Conservation (phyloP, 92 coral and sea anemone species). For the Palythoa caribaeorum region DNA sequence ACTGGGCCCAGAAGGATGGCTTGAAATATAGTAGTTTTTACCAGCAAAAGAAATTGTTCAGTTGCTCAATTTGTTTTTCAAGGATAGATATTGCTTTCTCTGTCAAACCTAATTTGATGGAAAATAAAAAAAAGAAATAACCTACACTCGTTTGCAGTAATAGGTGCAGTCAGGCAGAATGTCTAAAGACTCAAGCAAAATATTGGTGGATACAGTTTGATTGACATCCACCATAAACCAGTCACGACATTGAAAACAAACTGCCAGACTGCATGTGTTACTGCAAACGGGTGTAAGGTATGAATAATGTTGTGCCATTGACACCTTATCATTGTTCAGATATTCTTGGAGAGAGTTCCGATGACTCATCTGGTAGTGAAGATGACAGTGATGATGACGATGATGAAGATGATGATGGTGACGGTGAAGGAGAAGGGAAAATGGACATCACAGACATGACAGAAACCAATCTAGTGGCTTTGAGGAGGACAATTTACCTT, state of each 20-base stretch:
- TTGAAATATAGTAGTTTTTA: no score
- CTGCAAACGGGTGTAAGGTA: neutral
- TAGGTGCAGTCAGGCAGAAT: no score
- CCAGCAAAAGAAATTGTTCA: no score
- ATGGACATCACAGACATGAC: slow-evolving; percentile 96
- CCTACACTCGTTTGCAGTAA: no score
- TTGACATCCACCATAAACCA: neutral
- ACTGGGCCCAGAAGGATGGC: no score
- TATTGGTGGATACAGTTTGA: neutral
- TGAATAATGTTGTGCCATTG: neutral
- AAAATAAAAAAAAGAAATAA: no score
- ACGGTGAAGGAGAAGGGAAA: slow-evolving; percentile 70
- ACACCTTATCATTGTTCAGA: slow-evolving; percentile 47
- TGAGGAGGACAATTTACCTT: slow-evolving; percentile 92
- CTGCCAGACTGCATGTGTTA: no score
- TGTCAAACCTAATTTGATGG: no score
- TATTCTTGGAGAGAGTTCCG: slow-evolving; percentile 92
- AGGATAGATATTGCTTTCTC: no score
- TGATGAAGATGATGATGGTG: slow-evolving; percentile 76
- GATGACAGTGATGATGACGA: slow-evolving; percentile 83
- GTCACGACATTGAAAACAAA: no score
- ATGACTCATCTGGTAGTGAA: slow-evolving; percentile 75
- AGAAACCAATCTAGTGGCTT: slow-evolving; percentile 93
- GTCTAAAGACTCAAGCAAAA: no score
- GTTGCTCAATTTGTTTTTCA: no score